Conservation (phyloP, 2,113 vertebrate genomes). For the Podilymbus podiceps region DNA sequence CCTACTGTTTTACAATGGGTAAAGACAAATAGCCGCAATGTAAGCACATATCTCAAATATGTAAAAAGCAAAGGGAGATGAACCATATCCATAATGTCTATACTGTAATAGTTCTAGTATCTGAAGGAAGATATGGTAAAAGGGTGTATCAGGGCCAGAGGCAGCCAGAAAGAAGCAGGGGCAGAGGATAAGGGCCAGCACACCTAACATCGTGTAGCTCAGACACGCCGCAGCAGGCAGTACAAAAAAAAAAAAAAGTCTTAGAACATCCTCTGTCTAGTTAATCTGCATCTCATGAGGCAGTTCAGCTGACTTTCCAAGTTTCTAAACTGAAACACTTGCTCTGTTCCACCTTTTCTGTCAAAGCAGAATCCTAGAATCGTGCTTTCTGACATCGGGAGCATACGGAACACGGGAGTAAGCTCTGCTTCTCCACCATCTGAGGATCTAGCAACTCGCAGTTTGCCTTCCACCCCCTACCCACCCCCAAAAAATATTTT, state of each 20-base stretch:
- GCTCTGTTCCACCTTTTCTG: not conserved
- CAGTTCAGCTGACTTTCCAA: not conserved
- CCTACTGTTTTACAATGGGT: not conserved
- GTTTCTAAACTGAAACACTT: not conserved
- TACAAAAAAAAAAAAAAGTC: not conserved
- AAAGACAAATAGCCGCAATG: not conserved
- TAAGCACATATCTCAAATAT: not conserved
- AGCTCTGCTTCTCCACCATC: not conserved
- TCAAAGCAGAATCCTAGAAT: not conserved
- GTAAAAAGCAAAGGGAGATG: not conserved
- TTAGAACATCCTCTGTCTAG: not conserved
- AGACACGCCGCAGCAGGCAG: not conserved
- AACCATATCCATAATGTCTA: not conserved
- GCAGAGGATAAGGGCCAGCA: not conserved
- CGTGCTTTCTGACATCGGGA: not conserved
- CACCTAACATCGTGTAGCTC: not conserved
- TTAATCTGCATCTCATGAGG: not conserved
- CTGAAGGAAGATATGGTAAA: not conserved
- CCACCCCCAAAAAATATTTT: too few species aligned
- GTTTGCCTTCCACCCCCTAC: not conserved
- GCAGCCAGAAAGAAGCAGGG: not conserved
- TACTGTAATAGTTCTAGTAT: not conserved
- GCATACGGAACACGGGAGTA: not conserved
- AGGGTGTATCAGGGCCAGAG: not conserved
- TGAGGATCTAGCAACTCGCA: not conserved